phyloP scores from a whole-genome alignment of 2,797 vertebrate genomes.

The Arremon aurantiirostris region DNA sequence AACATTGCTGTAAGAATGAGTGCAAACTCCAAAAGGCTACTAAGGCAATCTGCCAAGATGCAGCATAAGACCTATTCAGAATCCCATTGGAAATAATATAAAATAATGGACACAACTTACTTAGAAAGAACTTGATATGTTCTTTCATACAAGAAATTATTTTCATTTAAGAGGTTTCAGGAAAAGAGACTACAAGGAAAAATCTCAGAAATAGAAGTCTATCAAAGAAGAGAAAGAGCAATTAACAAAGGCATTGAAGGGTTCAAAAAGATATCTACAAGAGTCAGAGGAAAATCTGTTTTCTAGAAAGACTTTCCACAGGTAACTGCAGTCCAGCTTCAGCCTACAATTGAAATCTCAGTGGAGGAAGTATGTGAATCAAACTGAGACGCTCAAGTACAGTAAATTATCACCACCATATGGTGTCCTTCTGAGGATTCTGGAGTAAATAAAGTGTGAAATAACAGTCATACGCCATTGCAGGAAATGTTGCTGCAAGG shows the following conservation, averaged over 20 bases:
- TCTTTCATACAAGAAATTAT: background rate
- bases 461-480: background rate
- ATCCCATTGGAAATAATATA: background rate
- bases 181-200: background rate
- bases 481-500: background rate
- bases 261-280: background rate
- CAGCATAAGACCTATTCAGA: background rate
- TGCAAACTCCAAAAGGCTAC: background rate
- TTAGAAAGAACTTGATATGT: background rate
- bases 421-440: conserved; percentile 62
- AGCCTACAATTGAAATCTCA: conserved; percentile 45
- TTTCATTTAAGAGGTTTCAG: background rate
- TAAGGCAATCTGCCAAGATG: background rate
- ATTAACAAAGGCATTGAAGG: background rate
- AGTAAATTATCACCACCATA: conserved; percentile 62
- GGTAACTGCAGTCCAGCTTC: conserved; percentile 12
- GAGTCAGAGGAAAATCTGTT: background rate
- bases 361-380: conserved; percentile 52
- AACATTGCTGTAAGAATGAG: background rate
- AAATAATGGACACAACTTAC: background rate
- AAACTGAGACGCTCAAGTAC: conserved; percentile 25
- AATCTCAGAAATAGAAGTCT: background rate
- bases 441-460: conserved; percentile 66
- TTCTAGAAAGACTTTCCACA: conserved; percentile 29
- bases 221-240: background rate